Base-by-base conservation (phyloP, 2,888 invertebrate species). In the Serrognathus titanus region DNA sequence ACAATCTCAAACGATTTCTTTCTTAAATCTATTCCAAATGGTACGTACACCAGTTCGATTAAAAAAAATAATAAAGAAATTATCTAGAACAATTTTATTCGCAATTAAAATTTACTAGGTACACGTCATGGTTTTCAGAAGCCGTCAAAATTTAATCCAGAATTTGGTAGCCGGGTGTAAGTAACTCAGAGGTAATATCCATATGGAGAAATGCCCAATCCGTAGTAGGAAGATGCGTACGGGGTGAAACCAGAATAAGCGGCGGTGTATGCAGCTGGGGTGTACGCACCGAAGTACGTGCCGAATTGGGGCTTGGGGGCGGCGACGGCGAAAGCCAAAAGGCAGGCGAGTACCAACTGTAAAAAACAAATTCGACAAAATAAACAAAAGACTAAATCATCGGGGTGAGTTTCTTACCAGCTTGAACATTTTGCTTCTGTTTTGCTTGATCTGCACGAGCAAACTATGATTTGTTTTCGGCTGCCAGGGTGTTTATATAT, bases 271-370 rank as follows among this genome's bases (percentile, higher is more conserved):
- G 72, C 66, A 3, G 70, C 66, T 10, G 57, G 53, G 9, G 59
- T 53, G 48, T 57, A 61, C 13, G 62, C 62, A 0, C 63, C 48
- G 40, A 63, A 60, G 13, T 45, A 45, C 9, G 56, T 68, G 11
- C 70, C 70, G 37, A 71, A 68, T 69, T 78, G 74, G 59, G 63
- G 47, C 48, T 53, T 59, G 47, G 84, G 74, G 68, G 77, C 74
- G 60, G 83, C 79, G 69, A 80, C 63, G 58, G 80, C 74, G 64
- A 83, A n/a, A 53, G 82, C 78, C 70, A 81, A 53, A 16, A 81
- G 64, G 53, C 78, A 77, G 63, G 81, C 75, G 50, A 81, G 64
- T 55, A 80, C 69, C 45, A 81, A 64, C 82, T 82, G 71, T 1
- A 75, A 77, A 57, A 52, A 50, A 16, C 0, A 16, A 16, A 3